Base-by-base conservation (phyloP, 2,797 vertebrate species). In the Chrosomus eos region DNA sequence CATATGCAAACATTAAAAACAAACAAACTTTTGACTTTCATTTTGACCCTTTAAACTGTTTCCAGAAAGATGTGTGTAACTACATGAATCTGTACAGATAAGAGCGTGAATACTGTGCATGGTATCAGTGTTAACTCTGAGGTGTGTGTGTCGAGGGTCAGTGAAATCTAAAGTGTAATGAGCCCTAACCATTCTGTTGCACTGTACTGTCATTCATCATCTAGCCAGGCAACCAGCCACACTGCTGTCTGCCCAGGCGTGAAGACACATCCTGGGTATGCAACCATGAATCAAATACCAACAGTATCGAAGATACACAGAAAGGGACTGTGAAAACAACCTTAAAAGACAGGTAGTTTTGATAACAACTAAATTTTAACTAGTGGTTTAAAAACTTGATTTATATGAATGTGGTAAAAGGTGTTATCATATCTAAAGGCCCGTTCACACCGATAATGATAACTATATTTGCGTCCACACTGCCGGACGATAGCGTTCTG, bases 181-280 rank as follows among this genome's bases (percentile, higher is more conserved):
- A 87, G 82, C 78, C 79, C 66, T 77, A 81, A 78, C 81, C 31
- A 62, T 74, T 72, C 71, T 67, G 72, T 77, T 76, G 51, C 73
- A 77, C 45, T 81, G 48, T 87, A 73, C 78, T 87, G 78, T 68
- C 82, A 76, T 87, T 82, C 77, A 81, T 87, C 86, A 87, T 84
- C 51, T 23, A 81, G 64, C 43, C 73, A 80, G 79, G 67, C 77
- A 38, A 53, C 67, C 60, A 74, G 82, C 66, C 79, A 83, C 82
- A 76, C 77, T 77, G 66, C 73, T 81, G 79, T 67, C 55, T 67
- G 31, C n/a, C 66, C 78, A 84, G 26, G 73, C 78, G 16, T 84
- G 78, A 84, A 76, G 77, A 62, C 82, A 87, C 48, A 66, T 80
- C 82, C 77, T 80, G 81, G 77, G 67, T 67, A 66, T 58, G 68